Conservation (phyloP, 2,888 invertebrate species). For the Cremastinae sp. region DNA sequence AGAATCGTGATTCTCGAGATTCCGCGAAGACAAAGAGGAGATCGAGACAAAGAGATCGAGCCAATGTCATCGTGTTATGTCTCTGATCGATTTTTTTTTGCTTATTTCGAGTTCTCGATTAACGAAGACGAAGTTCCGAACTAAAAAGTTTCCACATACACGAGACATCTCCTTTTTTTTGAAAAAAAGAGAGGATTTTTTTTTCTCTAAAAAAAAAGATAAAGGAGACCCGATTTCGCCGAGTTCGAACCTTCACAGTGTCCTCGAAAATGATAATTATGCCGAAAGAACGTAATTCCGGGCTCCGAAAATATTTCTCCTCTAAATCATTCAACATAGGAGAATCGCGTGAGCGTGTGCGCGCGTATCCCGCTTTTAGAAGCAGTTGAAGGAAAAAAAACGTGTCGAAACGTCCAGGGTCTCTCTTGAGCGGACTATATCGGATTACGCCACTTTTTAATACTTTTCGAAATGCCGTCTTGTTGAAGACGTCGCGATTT, state of each 20-base stretch:
- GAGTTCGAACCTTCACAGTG: conserved; percentile 36
- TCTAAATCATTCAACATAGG: conserved; percentile 14
- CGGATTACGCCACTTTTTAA: no score
- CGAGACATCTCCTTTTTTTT: no score
- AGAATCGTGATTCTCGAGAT: no score
- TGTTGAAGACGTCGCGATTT: not conserved
- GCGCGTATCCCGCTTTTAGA: not conserved
- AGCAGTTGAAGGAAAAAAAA: not conserved
- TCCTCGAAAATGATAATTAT: conserved; percentile 20
- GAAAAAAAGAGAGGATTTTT: conserved; percentile 6
- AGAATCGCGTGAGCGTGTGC: conserved; percentile 8
- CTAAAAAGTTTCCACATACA: no score
- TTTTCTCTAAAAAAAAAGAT: conserved; percentile 26
- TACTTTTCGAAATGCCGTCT: no score
- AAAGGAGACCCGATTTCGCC: conserved; percentile 4
- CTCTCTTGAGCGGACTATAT: no score
- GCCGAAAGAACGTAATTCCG: conserved; percentile 5
- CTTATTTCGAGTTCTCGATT: no score
- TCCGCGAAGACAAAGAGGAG: no score
- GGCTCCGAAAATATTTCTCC: not conserved
- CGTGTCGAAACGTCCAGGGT: not conserved
- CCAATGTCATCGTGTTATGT: no score
- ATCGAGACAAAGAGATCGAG: no score
- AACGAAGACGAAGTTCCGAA: no score
- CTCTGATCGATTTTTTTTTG: no score